phyloP scores from a whole-genome alignment of 2,797 vertebrate genomes.

The Hypotaenidia philippensis region DNA sequence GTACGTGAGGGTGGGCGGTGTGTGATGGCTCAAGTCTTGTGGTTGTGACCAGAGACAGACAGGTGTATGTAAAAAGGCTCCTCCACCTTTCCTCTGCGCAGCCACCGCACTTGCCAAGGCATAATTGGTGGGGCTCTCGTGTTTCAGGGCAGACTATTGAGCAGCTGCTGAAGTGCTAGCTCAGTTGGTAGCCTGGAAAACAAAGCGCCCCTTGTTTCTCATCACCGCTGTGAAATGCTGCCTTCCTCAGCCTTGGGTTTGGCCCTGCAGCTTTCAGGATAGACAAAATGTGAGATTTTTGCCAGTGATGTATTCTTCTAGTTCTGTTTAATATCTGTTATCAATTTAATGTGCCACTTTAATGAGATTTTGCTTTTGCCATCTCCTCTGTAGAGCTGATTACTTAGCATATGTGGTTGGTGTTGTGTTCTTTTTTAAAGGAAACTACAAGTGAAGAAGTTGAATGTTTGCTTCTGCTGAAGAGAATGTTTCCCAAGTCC shows the following conservation, averaged over 20 bases:
- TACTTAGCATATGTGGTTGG: neutral
- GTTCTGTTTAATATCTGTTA: conserved; percentile 53
- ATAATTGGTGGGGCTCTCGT: conserved; percentile 14
- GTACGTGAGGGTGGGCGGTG: neutral
- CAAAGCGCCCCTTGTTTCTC: conserved; percentile 62
- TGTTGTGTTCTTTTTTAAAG: neutral
- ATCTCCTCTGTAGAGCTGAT: conserved; percentile 31
- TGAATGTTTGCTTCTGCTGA: conserved; percentile 12
- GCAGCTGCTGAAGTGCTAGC: conserved; percentile 64
- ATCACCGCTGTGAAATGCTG: neutral
- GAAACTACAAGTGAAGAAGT: conserved; percentile 40
- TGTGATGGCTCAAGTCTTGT: neutral
- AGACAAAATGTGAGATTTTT: conserved; percentile 56
- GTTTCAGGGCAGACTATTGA: conserved; percentile 49
- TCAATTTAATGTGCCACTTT: conserved; percentile 34
- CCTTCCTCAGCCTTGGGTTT: conserved; percentile 11
- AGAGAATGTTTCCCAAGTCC: conserved; percentile 9
- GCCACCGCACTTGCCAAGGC: conserved; percentile 21
- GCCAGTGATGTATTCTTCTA: conserved; percentile 34
- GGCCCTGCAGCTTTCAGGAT: conserved; percentile 17
- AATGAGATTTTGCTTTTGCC: conserved; percentile 63
- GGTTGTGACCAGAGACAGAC: neutral
- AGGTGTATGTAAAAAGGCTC: neutral
- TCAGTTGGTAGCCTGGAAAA: conserved; percentile 29
- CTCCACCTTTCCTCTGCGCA: conserved; percentile 28